Conservation (phyloP, 1,140 invertebrate species). For the Drosophila sechellia region DNA sequence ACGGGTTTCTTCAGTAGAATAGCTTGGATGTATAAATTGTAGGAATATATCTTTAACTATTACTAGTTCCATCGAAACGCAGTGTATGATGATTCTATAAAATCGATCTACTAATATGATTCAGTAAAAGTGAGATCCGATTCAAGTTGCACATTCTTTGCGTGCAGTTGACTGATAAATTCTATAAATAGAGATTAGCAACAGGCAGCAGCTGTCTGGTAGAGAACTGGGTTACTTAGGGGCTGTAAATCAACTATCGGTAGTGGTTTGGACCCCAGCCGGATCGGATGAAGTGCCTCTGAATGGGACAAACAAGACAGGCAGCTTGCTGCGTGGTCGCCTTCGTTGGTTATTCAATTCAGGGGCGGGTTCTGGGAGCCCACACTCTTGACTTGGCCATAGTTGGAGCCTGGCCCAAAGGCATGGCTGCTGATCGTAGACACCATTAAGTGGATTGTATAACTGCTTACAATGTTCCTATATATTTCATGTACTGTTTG, state of each 20-base stretch:
- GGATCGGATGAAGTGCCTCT: conserved; percentile 41
- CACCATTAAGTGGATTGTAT: conserved; percentile 53
- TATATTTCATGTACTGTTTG: conserved; percentile 15
- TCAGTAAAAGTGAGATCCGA: neutral
- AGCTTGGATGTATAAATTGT: too few species aligned
- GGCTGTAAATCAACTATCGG: conserved; percentile 41
- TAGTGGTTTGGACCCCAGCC: conserved; percentile 9
- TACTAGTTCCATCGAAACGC: too few species aligned
- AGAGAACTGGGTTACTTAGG: conserved; percentile 66
- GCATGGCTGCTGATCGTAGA: conserved; percentile 23
- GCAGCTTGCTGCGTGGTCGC: conserved; percentile 39
- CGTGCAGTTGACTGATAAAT: conserved; percentile 31
- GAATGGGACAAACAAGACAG: conserved; percentile 66
- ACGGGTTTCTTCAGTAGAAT: too few species aligned
- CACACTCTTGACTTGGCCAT: conserved; percentile 29
- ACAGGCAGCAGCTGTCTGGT: conserved; percentile 56
- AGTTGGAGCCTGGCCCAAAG: conserved; percentile 24
- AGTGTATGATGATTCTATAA: too few species aligned
- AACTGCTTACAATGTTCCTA: conserved; percentile 52
- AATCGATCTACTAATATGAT: neutral
- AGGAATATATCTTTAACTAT: too few species aligned
- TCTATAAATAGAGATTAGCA: conserved; percentile 77
- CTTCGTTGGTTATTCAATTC: conserved; percentile 14
- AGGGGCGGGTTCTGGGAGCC: conserved; percentile 47
- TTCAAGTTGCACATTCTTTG: conserved; percentile 11